Base-by-base conservation (phyloP, 2,888 invertebrate species). In the Syrphus vitripennis region DNA sequence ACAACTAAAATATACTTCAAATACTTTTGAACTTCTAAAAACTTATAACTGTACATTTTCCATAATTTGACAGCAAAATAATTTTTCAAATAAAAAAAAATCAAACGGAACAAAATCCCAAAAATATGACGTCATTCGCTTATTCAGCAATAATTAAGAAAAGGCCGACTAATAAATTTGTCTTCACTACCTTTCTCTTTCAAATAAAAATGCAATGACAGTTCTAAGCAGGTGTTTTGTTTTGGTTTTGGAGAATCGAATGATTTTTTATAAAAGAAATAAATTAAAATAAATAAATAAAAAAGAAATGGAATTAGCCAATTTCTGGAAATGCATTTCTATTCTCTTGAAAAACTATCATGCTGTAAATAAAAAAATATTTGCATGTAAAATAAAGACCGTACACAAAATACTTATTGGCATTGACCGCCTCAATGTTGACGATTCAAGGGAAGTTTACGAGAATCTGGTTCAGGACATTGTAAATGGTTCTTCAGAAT, bases 271-370 rank as follows among this genome's bases (percentile, higher is more conserved):
- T 31, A 31, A 31, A 31, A 7, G 31, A 31, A 7, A 31, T 7
- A 9, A 31, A 31, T 9, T 31, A 4, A n/a, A 7, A 26, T 7
- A 24, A 0, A 16, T 12, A 45, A 4, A 26, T 2, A 6, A 63
- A 19, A 7, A 3, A 37, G 16, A 12, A 42, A 83, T 83, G 83
- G 75, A 83, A 16, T 7, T 57, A 19, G 6, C 4, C 7, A 91
- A 94, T 82, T 97, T 96, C 92, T 96, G 95, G 95, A 93, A 93
- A 81, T 93, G 95, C 1, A 91, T 96, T 69, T 90, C 93, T 67
- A 93, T 97, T 87, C 94, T 95, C 90, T 90, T 95, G 78, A 93
- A 92, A 74, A 95, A 95, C 90, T 95, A 96, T 67, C 96, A 96
- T 90, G 93, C 96, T 76, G 92, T 96, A 6, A 96, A 97, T 91